Percentiles rank a stretch among this genome's conserved stretches.
These are phyloP conservation scores for Aethes cnicana DNA, from an alignment of 2,888 invertebrate species.

Conservation along the genomic window DNA sequence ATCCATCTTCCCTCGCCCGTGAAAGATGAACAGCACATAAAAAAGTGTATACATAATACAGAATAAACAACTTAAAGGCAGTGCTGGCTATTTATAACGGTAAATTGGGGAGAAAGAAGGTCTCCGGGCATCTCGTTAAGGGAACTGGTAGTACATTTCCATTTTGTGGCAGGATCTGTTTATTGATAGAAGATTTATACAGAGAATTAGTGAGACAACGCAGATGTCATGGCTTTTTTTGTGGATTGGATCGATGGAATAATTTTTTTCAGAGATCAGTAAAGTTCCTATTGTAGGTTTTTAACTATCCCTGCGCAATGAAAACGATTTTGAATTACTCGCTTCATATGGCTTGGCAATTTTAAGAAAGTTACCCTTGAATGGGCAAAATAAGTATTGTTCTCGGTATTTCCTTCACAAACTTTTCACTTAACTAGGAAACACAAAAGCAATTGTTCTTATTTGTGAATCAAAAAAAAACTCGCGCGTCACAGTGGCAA, in stretches of 20 bases:
- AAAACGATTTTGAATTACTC: too few species aligned
- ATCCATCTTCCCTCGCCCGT: conserved; percentile 10
- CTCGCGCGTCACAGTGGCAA: conserved; percentile 46
- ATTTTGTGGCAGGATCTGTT: conserved; percentile 52
- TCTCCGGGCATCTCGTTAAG: conserved; percentile 55
- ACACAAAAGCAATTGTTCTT: conserved; percentile 1
- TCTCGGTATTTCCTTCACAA: background rate
- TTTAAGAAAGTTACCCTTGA: background rate
- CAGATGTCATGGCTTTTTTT: conserved; percentile 1
- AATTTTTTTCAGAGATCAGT: too few species aligned
- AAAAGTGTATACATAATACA: conserved; percentile 31
- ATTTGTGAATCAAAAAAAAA: conserved; percentile 34
- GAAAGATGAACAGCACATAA: conserved; percentile 16
- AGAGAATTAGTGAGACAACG: conserved; percentile 39
- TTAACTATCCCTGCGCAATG: too few species aligned
- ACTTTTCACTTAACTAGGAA: background rate
- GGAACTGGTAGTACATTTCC: conserved; percentile 65
- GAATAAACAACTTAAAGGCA: conserved; percentile 44
- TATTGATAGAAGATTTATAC: conserved; percentile 64
- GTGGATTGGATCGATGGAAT: too few species aligned
- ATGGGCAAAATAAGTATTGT: background rate
- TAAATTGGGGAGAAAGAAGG: conserved; percentile 64
- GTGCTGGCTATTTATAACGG: conserved; percentile 48
- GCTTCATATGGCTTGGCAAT: too few species aligned
- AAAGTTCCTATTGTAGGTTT: too few species aligned